A percentile compares a stretch with the other conserved stretches of the same genome.
These are phyloP conservation scores for Phaethornis superciliosus DNA, from an alignment of 2,113 vertebrate species.

Conservation along the genomic window DNA sequence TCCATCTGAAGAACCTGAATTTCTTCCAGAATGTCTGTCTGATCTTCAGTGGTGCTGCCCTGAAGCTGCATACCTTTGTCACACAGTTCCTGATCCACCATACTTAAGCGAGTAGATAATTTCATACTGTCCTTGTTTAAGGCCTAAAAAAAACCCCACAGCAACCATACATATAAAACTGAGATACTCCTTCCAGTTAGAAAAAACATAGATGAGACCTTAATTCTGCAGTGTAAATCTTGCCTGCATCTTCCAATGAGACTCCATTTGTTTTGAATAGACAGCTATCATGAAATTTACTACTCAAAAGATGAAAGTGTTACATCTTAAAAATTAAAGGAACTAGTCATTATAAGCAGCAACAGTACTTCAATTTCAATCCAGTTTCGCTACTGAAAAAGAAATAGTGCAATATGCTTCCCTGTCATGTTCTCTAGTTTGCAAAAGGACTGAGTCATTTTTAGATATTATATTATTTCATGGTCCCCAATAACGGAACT, in stretches of 20 bases:
- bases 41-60: conserved; percentile 67
- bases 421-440: not conserved
- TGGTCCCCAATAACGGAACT: not conserved
- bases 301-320: not conserved
- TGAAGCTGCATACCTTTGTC: conserved; percentile 75
- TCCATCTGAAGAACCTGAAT: conserved; percentile 79
- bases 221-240: not conserved
- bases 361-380: not conserved
- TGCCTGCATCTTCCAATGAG: not conserved
- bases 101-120: conserved; percentile 78
- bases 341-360: not conserved
- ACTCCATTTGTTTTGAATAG: not conserved
- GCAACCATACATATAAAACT: not conserved
- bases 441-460: not conserved
- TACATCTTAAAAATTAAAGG: not conserved
- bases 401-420: not conserved
- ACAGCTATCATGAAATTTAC: not conserved
- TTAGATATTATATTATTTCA: not conserved
- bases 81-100: conserved; percentile 83
- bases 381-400: not conserved
- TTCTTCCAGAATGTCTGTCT: conserved; percentile 74
- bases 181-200: not conserved
- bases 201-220: not conserved
- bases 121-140: conserved; percentile 83
- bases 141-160: conserved; percentile 69